Evolutionary conservation across 2,888 invertebrate species (phyloP), one percentile per base, ranked within the genome.

Genomic region (Metalampra italica): DNA sequence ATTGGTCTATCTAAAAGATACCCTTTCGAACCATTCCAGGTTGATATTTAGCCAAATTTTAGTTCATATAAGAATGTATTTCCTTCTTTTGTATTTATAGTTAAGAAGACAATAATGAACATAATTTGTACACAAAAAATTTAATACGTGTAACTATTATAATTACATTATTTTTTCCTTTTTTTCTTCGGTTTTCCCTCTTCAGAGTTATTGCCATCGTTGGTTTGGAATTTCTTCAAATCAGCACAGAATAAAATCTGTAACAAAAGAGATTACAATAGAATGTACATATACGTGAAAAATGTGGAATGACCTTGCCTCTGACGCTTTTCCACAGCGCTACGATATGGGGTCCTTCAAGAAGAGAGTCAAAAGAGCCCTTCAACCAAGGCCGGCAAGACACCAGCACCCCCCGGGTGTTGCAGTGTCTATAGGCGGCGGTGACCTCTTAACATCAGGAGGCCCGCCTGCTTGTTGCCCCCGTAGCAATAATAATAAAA

Each of bases 221-320:
- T 67, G 37, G 83, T 71, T 87, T 93, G 91, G 75, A 95, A 93
- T 80, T 92, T 92, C 82, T 93, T 93, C 50, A 96, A 80, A 73
- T 95, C 94, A n/a, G 95, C 94, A 77, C 94, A 94, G 77, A 96
- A 96, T 40, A 96, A 75, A 9, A 95, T 92, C 95, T 95, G 72
- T 5, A 91, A 45, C 30, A 22, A 22, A 22, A 22, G 22, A 5
- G 2, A 3, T 22, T 22, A 22, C 22, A 22, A n/a, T n/a, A n/a
- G n/a, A n/a, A n/a, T n/a, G n/a, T n/a, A n/a, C n/a, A n/a, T n/a
- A n/a, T n/a, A n/a, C n/a, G n/a, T n/a, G n/a, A n/a, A n/a, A n/a
- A n/a, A n/a, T n/a, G n/a, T n/a, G n/a, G n/a, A n/a, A n/a, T n/a
- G n/a, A n/a, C n/a, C n/a, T n/a, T n/a, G n/a, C n/a, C n/a, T n/a